Conservation (phyloP, 2,113 vertebrate genomes). For the Brevimyrus niger region DNA sequence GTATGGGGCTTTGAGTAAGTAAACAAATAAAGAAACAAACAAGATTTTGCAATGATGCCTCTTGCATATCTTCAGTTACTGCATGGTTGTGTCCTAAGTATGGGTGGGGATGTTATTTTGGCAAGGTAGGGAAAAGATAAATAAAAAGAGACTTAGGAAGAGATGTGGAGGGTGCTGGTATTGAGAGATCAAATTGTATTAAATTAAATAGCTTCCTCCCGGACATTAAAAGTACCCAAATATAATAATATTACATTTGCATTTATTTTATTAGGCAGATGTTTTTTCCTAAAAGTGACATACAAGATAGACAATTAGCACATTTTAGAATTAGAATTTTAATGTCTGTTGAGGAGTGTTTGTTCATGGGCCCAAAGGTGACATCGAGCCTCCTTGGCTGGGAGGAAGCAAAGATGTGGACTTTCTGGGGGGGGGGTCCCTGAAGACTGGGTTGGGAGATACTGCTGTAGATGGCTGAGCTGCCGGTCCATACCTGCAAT, state of each 20-base stretch:
- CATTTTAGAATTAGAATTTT: neutral
- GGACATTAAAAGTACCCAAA: neutral
- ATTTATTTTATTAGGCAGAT: neutral
- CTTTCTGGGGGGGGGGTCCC: neutral
- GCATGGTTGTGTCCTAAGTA: too few species aligned
- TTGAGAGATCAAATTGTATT: neutral
- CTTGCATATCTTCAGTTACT: too few species aligned
- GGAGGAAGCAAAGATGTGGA: neutral
- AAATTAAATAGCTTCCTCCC: neutral
- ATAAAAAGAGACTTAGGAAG: too few species aligned
- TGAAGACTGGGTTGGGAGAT: neutral
- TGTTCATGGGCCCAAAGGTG: neutral
- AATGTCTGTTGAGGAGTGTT: neutral
- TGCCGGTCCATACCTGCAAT: slow-evolving; percentile 65
- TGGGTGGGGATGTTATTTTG: too few species aligned
- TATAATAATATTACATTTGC: neutral
- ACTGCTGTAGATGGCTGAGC: neutral
- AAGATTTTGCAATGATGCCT: too few species aligned
- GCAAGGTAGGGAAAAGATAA: too few species aligned
- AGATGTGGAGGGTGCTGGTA: too few species aligned
- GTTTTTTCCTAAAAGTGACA: neutral
- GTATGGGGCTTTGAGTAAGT: too few species aligned
- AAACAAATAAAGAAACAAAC: too few species aligned
- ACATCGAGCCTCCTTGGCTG: neutral
- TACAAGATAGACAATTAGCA: neutral